A percentile compares a stretch with the other conserved stretches of the same genome.
Evolutionary conservation across 2,888 invertebrate species (phyloP).

Genomic region (Eristalinus aeneus): DNA sequence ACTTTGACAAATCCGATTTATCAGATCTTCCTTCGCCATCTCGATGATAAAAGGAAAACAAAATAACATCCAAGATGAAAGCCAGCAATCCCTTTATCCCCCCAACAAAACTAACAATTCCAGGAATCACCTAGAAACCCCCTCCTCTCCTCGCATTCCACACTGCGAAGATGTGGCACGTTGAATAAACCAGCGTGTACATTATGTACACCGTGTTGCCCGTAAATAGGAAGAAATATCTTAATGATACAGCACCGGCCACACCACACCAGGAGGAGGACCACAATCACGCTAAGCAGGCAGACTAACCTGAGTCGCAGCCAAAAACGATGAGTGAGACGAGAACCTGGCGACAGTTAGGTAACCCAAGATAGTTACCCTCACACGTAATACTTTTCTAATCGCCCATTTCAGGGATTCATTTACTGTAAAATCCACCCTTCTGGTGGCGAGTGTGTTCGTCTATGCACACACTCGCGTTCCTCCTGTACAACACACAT

Average conservation of each 20-base stretch:
- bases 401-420: slow-evolving; percentile 24
- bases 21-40: slow-evolving; percentile 9
- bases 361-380: slow-evolving; percentile 9
- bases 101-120: background rate
- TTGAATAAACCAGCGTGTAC: background rate
- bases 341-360: slow-evolving; percentile 9
- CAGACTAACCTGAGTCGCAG: slow-evolving; percentile 1
- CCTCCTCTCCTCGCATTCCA: background rate
- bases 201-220: background rate
- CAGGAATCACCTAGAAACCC: background rate
- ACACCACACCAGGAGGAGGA: background rate
- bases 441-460: background rate
- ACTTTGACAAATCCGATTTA: slow-evolving; percentile 7
- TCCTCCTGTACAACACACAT: background rate
- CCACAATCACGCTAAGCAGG: background rate
- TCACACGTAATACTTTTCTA: slow-evolving; percentile 25
- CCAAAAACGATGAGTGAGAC: background rate
- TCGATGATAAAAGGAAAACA: background rate
- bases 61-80: background rate
- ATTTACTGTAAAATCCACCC: slow-evolving; percentile 20
- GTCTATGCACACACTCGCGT: background rate
- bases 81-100: background rate
- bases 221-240: slow-evolving; percentile 31
- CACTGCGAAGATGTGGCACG: background rate
- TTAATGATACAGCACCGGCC: slow-evolving; percentile 8